Percentiles rank a stretch among this genome's conserved stretches.
phyloP scores from a whole-genome alignment of 2,797 vertebrate species.

The Phylloscopus collybita region DNA sequence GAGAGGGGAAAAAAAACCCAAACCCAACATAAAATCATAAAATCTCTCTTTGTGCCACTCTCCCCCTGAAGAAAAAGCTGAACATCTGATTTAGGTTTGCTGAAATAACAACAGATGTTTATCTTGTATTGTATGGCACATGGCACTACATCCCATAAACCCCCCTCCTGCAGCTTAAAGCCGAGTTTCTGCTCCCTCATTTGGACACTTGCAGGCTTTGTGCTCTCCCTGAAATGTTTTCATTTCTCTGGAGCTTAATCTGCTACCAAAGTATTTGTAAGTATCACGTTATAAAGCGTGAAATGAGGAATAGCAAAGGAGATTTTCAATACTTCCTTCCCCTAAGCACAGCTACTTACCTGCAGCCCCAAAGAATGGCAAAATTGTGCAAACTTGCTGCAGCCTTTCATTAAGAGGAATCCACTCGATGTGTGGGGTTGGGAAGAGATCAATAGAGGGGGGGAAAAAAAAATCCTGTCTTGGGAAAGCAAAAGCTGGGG shows the following conservation, averaged over 20 bases:
- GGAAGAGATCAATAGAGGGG: neutral
- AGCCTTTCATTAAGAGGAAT: neutral
- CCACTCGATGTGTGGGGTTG: neutral
- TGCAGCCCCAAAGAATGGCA: constrained; percentile 23
- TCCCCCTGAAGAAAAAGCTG: constrained; percentile 72
- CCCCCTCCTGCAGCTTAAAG: constrained; percentile 82
- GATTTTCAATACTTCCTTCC: constrained; percentile 67
- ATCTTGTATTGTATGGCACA: constrained; percentile 88
- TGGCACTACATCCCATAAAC: constrained; percentile 84
- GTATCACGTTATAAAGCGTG: constrained; percentile 61
- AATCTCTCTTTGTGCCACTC: constrained; percentile 3
- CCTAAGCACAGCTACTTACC: constrained; percentile 50
- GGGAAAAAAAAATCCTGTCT: neutral
- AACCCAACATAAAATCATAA: neutral
- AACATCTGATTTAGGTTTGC: constrained; percentile 87
- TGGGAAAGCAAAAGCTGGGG: neutral
- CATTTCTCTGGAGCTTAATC: constrained; percentile 68
- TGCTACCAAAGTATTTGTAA: constrained; percentile 65
- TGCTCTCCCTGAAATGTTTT: constrained; percentile 64
- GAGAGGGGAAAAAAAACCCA: accelerated
- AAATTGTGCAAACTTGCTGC: neutral
- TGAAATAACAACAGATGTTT: constrained; percentile 89
- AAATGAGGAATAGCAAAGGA: constrained; percentile 57
- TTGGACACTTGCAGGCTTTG: constrained; percentile 70
- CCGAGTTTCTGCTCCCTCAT: constrained; percentile 24